Percentiles rank a stretch among this genome's conserved stretches.
Evolutionary conservation across 1,140 invertebrate species (phyloP).

Genomic region (Nasonia giraulti): DNA sequence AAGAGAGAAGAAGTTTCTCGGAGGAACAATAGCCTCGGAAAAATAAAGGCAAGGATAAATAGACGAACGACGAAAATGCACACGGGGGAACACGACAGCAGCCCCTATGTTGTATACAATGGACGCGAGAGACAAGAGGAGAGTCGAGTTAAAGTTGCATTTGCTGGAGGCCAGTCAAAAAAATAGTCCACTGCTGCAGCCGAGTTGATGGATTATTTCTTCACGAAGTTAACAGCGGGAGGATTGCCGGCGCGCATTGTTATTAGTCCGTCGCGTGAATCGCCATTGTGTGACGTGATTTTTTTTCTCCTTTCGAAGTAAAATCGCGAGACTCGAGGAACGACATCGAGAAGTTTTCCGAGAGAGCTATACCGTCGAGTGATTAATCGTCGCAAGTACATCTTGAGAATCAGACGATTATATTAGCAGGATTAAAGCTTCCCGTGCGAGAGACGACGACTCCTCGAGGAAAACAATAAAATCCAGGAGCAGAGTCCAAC

Average conservation of each 20-base stretch:
- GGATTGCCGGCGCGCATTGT: neutral
- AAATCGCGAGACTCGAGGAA: neutral
- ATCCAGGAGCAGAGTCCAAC: neutral
- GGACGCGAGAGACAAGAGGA: neutral
- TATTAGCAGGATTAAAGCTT: neutral
- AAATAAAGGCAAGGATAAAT: conserved; percentile 29
- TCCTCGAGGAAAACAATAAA: neutral
- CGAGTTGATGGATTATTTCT: neutral
- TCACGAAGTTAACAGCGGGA: neutral
- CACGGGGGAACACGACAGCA: neutral
- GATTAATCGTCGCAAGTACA: neutral
- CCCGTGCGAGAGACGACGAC: neutral
- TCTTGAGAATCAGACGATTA: neutral
- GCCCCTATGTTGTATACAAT: neutral
- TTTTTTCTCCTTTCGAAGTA: neutral
- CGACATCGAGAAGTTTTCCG: neutral
- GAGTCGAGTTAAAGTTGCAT: conserved; percentile 28
- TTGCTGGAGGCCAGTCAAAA: neutral
- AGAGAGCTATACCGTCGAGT: neutral
- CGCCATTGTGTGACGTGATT: neutral
- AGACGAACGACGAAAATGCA: conserved; percentile 31
- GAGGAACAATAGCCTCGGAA: conserved; percentile 13
- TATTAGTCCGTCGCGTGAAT: neutral
- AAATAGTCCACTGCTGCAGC: neutral
- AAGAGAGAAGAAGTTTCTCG: neutral